Percentiles rank a stretch among this genome's conserved stretches.
These are phyloP conservation scores for Diarsia mendica DNA, from an alignment of 2,888 invertebrate genomes.

Conservation along the genomic window DNA sequence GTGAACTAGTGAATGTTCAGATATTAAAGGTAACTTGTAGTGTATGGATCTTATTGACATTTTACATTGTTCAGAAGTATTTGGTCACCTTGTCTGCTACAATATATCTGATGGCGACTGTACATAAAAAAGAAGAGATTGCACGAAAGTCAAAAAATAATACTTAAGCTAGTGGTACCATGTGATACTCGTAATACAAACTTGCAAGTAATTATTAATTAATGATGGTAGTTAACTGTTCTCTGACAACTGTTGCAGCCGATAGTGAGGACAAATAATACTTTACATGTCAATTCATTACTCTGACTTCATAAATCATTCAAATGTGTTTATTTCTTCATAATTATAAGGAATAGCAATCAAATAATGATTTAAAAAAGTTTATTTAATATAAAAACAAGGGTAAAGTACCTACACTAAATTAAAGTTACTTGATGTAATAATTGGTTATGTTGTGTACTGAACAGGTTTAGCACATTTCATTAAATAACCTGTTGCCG, in stretches of 20 bases:
- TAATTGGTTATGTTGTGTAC: neutral
- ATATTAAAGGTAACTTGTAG: too few species aligned
- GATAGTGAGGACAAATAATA: neutral
- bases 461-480: neutral
- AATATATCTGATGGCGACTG: too few species aligned
- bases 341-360: neutral
- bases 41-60: too few species aligned
- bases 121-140: too few species aligned
- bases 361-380: neutral
- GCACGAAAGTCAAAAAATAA: neutral
- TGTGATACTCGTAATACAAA: too few species aligned
- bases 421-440: neutral
- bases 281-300: neutral
- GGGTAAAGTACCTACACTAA: neutral
- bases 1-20: too few species aligned
- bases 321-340: neutral
- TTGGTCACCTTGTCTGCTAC: too few species aligned
- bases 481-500: too few species aligned
- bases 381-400: neutral
- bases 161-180: neutral
- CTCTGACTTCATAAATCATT: neutral
- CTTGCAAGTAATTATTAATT: neutral
- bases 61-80: too few species aligned
- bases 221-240: neutral
- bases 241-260: neutral